Evolutionary conservation across 1,140 invertebrate species (phyloP), one percentile per base, ranked within the genome.

Genomic region (Temnothorax curvispinosus): DNA sequence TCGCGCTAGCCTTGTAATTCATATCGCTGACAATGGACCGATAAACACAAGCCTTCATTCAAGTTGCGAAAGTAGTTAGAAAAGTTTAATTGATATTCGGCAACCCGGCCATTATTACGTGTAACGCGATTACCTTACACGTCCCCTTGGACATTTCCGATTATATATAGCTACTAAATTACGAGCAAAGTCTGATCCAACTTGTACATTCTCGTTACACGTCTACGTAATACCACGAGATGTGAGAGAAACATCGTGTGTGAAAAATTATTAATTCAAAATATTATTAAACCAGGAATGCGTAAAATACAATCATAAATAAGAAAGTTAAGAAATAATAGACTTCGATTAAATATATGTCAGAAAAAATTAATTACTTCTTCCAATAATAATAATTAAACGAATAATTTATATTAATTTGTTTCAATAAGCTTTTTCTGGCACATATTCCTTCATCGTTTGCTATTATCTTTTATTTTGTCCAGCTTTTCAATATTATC

Each of bases 31-130:
- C 69, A 84, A 84, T 84, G 44, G 50, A n/a, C 13, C 21, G 38
- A 71, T 75, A 84, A 75, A 84, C 56, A 32, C 54, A 62, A 60
- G 41, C 32, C 69, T 60, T 82, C 27, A 21, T 74, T 84, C 80
- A 75, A 84, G 69, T 84, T 84, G 11, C 69, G 44, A 75, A 84
- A 84, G 80, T 84, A 74, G 54, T 75, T 84, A 38, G 80, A 84
- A 80, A 84, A 84, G 80, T 84, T 84, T 84, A 84, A 84, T 84
- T 47, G 80, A 60, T 74, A 41, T 32, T 44, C 38, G 9, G 64
- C 50, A 27, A 15, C 6, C 47, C 7, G 13, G 8, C 18, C 18
- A 75, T 71, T 84, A 74, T 84, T 27, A 50, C 54, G 44, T 21
- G 27, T 60, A 74, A 82, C 27, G 27, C 32, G 41, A 84, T 84